phyloP scores from a whole-genome alignment of 2,888 invertebrate species.

The Heliconius erato region DNA sequence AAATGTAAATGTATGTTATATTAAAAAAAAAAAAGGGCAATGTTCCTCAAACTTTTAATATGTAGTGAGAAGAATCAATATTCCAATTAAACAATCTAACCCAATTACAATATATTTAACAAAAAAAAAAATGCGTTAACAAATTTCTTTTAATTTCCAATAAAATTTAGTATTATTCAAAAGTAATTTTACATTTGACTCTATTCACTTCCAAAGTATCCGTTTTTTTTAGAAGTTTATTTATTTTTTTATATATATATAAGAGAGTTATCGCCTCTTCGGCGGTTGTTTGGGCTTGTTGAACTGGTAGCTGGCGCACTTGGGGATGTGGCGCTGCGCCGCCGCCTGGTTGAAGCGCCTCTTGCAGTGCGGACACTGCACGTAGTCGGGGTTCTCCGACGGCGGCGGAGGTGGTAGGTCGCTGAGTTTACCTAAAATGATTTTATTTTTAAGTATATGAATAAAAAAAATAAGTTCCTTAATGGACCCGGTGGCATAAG shows the following conservation, averaged over 20 bases:
- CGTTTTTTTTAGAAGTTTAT: too few species aligned
- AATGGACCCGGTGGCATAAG: too few species aligned
- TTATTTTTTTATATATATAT: too few species aligned
- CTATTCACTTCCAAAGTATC: too few species aligned
- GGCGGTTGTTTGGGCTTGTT: constrained; percentile 88
- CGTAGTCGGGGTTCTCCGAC: constrained; percentile 95
- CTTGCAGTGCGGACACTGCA: constrained; percentile 95
- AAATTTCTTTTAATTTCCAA: neutral
- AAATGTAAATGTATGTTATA: neutral
- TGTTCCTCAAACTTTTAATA: neutral
- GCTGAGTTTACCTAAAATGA: constrained; percentile 87
- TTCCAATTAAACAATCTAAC: neutral
- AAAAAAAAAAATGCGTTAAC: neutral
- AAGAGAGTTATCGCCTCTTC: constrained; percentile 68
- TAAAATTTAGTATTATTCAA: too few species aligned
- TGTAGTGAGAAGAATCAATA: neutral
- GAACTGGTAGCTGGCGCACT: constrained; percentile 93
- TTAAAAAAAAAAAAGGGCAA: neutral
- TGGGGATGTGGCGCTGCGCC: constrained; percentile 96
- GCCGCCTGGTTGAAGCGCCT: constrained; percentile 94
- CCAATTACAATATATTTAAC: neutral
- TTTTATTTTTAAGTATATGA: too few species aligned
- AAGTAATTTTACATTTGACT: too few species aligned
- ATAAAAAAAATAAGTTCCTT: too few species aligned
- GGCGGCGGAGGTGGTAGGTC: constrained; percentile 96